Base-by-base conservation (phyloP, 1,140 invertebrate species). In the Bombus huntii region DNA sequence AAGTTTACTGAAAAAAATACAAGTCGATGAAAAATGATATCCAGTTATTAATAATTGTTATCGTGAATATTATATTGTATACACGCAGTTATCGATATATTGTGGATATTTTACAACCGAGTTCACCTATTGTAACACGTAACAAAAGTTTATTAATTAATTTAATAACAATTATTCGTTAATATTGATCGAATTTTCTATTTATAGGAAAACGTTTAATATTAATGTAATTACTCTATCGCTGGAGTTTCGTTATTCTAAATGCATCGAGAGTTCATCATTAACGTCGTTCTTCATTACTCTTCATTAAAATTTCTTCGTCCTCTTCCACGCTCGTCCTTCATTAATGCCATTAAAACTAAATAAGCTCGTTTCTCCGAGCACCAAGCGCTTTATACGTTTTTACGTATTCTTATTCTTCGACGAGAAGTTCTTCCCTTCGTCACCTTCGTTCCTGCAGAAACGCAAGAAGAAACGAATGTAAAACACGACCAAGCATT, bases 231-330 rank as follows among this genome's bases (percentile, higher is more conserved):
- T 76, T 76, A 75, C 4, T 25, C 47, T 13, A 18, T 39, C 34
- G 3, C 12, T 39, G 22, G 42, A 47, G 44, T 37, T 39, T 37
- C 74, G 31, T 57, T 75, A 25, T 22, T 76, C 34, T n/a, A 39
- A 57, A 25, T 57, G 15, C 18, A 57, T 57, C 42, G 73, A 57
- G n/a, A 57, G 73, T 75, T 57, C n/a, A 28, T 75, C 47, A 57
- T 75, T 34, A 57, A 75, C 25, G 74, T 59, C 53, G 57, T 59
- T 76, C 74, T 59, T 76, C 74, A 2, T 76, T 76, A 59, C 37
- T n/a, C 25, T n/a, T 39, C 74, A 31, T 76, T 59, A 59, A 75
- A 53, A 57, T 28, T 66, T 13, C 74, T 53, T 44, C 42, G 31
- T 59, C 8, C n/a, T 53, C 25, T n/a, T 25, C 34, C 31, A 9